Conservation (phyloP, 1,140 invertebrate species). For the Drosophila pruinosa region DNA sequence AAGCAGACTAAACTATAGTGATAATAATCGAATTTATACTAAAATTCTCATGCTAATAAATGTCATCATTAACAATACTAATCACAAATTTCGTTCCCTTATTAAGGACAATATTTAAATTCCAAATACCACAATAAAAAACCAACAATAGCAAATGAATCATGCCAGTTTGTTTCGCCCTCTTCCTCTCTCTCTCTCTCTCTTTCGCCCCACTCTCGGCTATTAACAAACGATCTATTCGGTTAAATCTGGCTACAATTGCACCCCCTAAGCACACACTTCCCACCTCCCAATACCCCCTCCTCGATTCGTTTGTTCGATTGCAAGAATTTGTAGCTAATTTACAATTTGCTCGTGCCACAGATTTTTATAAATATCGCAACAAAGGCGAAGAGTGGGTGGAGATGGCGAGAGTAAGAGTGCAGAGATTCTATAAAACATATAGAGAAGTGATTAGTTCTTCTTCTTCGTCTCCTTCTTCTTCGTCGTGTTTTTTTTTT, state of each 20-base stretch:
- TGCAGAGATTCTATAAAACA: constrained; percentile 46
- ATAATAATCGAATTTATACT: background rate
- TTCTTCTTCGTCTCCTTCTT: constrained; percentile 17
- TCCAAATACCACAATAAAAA: background rate
- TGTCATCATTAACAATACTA: background rate
- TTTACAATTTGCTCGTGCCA: constrained; percentile 70
- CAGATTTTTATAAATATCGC: constrained; percentile 43
- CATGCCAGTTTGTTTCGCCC: background rate
- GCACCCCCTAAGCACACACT: constrained; percentile 29
- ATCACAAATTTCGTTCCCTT: background rate
- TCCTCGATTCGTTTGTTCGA: too few species aligned
- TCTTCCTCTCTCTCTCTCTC: background rate
- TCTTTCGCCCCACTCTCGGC: background rate
- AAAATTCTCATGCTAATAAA: background rate
- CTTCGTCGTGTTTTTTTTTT: background rate
- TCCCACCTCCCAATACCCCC: too few species aligned
- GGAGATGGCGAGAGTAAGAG: background rate
- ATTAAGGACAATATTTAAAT: background rate
- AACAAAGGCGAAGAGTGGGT: constrained; percentile 6
- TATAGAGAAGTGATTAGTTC: constrained; percentile 54
- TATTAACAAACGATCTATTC: background rate
- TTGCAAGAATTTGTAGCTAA: constrained; percentile 40
- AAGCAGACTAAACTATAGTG: too few species aligned
- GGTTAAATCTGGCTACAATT: constrained; percentile 4
- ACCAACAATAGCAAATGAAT: background rate